A percentile compares a stretch with the other conserved stretches of the same genome.
These are phyloP conservation scores for Xerus inauris DNA, from an alignment of 2,113 vertebrate genomes.

Conservation along the genomic window DNA sequence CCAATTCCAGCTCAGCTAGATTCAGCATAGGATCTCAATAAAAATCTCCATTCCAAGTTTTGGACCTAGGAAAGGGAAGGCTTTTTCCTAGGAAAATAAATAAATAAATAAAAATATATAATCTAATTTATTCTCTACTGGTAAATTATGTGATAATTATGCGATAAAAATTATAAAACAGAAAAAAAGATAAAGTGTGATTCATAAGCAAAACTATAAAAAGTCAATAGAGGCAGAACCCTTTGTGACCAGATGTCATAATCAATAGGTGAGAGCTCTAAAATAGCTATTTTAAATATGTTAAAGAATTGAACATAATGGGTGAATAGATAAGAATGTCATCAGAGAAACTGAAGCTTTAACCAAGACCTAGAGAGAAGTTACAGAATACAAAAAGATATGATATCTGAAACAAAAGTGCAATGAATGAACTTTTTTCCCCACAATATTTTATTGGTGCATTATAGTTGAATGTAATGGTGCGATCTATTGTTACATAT, in stretches of 20 bases:
- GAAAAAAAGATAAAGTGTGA: constrained; percentile 11
- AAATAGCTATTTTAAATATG: constrained; percentile 1
- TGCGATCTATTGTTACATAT: too few relatives aligned
- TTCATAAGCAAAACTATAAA: neutral
- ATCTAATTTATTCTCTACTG: neutral
- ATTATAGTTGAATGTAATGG: too few relatives aligned
- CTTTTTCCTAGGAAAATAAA: neutral
- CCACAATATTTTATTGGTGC: too few relatives aligned
- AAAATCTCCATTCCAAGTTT: neutral
- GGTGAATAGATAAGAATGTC: constrained; percentile 25
- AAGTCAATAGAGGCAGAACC: neutral
- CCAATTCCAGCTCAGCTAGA: neutral
- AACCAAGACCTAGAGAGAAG: constrained; percentile 17
- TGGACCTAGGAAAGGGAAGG: neutral
- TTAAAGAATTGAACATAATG: neutral
- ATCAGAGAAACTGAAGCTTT: neutral
- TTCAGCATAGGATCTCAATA: neutral
- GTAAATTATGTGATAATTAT: neutral
- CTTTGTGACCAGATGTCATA: neutral
- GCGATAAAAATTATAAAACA: neutral
- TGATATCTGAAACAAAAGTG: neutral
- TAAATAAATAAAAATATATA: constrained; percentile 36
- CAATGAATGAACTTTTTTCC: neutral
- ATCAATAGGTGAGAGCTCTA: neutral
- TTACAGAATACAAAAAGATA: constrained; percentile 10